Evolutionary conservation across 2,113 vertebrate genomes (phyloP).

Genomic region (Paedocypris sp.): DNA sequence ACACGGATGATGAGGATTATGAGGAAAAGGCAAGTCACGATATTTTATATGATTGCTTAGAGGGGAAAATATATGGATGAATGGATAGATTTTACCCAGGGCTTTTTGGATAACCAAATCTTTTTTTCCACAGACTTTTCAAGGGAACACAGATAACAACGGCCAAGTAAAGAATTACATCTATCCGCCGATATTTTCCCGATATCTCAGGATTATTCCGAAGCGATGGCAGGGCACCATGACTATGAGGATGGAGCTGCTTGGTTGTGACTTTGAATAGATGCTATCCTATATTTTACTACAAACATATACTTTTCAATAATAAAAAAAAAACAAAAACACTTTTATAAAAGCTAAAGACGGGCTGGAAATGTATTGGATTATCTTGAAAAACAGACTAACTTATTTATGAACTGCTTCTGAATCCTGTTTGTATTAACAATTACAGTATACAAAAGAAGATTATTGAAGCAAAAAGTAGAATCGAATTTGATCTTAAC

Average conservation of each 20-base stretch:
- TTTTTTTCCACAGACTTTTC: constrained; percentile 66
- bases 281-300: not conserved
- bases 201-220: constrained; percentile 78
- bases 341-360: too few relatives aligned
- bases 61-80: too few relatives aligned
- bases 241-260: constrained; percentile 82
- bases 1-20: constrained; percentile 56
- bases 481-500: too few relatives aligned
- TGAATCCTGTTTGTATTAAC: too few relatives aligned
- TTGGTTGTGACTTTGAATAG: constrained; percentile 79
- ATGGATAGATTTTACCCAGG: too few relatives aligned
- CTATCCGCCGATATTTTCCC: constrained; percentile 80
- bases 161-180: constrained; percentile 75
- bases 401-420: too few relatives aligned
- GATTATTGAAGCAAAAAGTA: too few relatives aligned
- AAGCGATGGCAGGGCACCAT: constrained; percentile 71
- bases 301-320: not conserved
- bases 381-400: too few relatives aligned
- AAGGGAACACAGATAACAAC: constrained; percentile 67
- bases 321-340: too few relatives aligned
- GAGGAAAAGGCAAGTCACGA: constrained; percentile 59
- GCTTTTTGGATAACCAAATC: not conserved
- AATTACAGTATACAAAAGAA: too few relatives aligned
- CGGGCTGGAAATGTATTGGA: too few relatives aligned
- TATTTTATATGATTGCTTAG: not conserved